A percentile compares a stretch with the other conserved stretches of the same genome.
phyloP scores from a whole-genome alignment of 2,888 invertebrate genomes.

The Thelaira solivaga region DNA sequence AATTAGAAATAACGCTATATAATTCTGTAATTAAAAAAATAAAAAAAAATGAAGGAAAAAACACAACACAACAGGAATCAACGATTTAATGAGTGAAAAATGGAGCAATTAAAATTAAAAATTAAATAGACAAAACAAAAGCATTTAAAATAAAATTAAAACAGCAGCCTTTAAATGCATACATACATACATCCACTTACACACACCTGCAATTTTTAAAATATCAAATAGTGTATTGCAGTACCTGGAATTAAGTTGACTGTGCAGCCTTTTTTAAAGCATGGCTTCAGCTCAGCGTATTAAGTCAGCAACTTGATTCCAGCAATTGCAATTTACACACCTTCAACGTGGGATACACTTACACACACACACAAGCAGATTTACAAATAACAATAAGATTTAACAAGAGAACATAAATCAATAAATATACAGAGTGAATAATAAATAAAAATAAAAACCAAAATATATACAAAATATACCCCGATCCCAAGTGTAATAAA shows the following conservation, averaged over 20 bases:
- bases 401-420: neutral
- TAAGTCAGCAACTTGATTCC: constrained; percentile 78
- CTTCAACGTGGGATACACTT: constrained; percentile 55
- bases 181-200: neutral
- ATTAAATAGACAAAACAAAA: neutral
- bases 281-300: constrained; percentile 72
- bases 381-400: neutral
- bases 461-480: too few species aligned
- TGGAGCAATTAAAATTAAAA: constrained; percentile 26
- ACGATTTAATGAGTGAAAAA: constrained; percentile 39
- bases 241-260: constrained; percentile 78
- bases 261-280: constrained; percentile 75
- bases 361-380: neutral
- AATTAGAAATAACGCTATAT: neutral
- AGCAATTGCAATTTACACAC: constrained; percentile 75
- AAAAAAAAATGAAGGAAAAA: neutral
- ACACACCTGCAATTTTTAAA: neutral
- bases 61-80: constrained; percentile 31
- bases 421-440: neutral
- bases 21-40: neutral
- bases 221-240: constrained; percentile 69
- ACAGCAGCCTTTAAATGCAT: too few species aligned
- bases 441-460: too few species aligned
- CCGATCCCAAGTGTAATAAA: too few species aligned
- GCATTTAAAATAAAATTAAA: neutral